Base-by-base conservation (phyloP, 1,140 invertebrate genomes). In the Bombyx mandarina region DNA sequence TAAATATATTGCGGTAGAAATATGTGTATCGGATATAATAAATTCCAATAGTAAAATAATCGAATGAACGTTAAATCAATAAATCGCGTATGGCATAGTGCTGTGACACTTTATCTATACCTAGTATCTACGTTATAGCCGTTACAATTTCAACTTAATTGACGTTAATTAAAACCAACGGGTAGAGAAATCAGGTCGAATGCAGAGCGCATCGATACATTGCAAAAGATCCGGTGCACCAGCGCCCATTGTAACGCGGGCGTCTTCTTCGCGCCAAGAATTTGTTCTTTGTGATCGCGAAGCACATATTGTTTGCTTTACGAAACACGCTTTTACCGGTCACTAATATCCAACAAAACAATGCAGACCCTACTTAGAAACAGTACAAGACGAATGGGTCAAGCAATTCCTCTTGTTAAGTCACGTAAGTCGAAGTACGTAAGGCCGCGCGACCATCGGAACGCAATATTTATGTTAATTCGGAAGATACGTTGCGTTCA, bases 141-240 rank as follows among this genome's bases (percentile, higher is more conserved):
- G 26, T 35, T 35, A 35, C 26, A 35, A 35, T 35, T 35, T 3
- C 26, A 35, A 35, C 26, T 35, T 8, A 47, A 61, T 49, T 45
- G 22, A 22, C 26, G 18, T 58, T 47, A 61, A 66, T 61, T 67
- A 63, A 18, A 58, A 56, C 45, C 63, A 63, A 62, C 54, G 43
- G 50, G 58, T 66, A 51, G 62, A 55, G 63, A 61, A 71, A 71
- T 64, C 62, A 54, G 59, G 56, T 60, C 63, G 53, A 48, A 60
- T 60, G 51, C 22, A 22, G 26, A 52, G 59, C 60, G 66, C 61
- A 61, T 62, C 59, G 62, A 64, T 59, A 55, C 47, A 18, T 73
- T 73, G 66, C 71, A 67, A 71, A 60, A 73, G 71, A 68, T 71
- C 71, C 71, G 66, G 61, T 51, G 58, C 42, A 52, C 26, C 26